Evolutionary conservation across 2,888 invertebrate species (phyloP).

Genomic region (Ochropleura plecta): DNA sequence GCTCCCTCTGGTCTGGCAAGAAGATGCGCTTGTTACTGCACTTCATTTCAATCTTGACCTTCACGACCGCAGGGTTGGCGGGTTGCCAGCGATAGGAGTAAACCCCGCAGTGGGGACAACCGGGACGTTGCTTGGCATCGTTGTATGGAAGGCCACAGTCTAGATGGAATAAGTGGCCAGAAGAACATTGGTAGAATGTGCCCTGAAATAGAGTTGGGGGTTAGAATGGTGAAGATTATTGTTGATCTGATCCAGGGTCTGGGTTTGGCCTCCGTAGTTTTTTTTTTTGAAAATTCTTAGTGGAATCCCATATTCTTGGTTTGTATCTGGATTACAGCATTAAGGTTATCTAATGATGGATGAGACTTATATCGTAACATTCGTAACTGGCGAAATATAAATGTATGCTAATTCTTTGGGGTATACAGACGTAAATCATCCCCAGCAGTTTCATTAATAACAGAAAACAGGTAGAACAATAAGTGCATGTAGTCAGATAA

Average conservation of each 20-base stretch:
- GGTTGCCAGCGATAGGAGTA: conserved; percentile 81
- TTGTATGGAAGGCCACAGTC: conserved; percentile 92
- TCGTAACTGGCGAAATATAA: no score
- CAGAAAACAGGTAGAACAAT: no score
- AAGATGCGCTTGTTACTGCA: conserved; percentile 82
- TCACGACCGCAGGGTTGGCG: conserved; percentile 75
- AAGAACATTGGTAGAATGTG: conserved; percentile 94
- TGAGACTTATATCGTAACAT: no score
- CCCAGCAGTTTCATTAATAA: no score
- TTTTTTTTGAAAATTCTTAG: background rate
- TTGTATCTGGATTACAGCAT: no score
- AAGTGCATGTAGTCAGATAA: no score
- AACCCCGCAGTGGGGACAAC: conserved; percentile 88
- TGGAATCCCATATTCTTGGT: background rate
- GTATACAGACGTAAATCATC: no score
- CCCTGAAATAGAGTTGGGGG: conserved; percentile 90
- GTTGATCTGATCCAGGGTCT: no score
- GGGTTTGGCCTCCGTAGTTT: no score
- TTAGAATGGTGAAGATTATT: background rate
- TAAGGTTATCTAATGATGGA: no score
- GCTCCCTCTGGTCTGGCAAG: conserved; percentile 85
- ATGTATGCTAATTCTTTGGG: no score
- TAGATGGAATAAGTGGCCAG: conserved; percentile 95
- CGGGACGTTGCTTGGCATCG: conserved; percentile 73
- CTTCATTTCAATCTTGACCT: conserved; percentile 79